A percentile compares a stretch with the other conserved stretches of the same genome.
These are phyloP conservation scores for Macrotis lagotis DNA, from an alignment of 2,113 vertebrate species.

Conservation along the genomic window DNA sequence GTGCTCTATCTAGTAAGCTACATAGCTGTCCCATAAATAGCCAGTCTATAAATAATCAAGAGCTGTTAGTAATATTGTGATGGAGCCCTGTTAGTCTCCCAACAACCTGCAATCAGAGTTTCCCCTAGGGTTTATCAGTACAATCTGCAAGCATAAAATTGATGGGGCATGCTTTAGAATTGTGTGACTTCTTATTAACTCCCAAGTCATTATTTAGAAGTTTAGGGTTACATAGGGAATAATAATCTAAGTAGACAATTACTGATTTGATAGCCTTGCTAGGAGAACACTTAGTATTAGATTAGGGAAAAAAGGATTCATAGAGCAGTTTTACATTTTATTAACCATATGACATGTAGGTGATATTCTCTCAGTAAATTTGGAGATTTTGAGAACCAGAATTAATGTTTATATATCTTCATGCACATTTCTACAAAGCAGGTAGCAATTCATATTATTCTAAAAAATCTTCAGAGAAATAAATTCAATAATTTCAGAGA, in stretches of 20 bases:
- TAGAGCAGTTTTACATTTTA: background rate
- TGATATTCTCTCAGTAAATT: background rate
- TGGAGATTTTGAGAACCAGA: background rate
- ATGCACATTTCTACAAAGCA: background rate
- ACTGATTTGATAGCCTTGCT: background rate
- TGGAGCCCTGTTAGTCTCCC: constrained; percentile 14
- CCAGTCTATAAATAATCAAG: constrained; percentile 5
- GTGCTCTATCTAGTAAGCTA: no score
- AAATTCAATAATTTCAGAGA: background rate
- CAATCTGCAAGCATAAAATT: constrained; percentile 37
- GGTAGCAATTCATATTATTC: background rate
- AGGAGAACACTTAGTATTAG: background rate
- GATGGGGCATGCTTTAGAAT: constrained; percentile 15
- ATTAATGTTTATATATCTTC: background rate
- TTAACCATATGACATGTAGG: background rate
- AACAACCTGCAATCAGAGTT: constrained; percentile 10
- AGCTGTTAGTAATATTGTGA: background rate
- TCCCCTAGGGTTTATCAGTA: constrained; percentile 28
- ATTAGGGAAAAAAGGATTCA: background rate
- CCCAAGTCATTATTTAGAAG: background rate
- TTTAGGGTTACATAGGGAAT: constrained; percentile 23
- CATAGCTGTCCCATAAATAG: background rate
- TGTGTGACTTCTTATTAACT: constrained; percentile 15
- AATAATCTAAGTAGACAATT: constrained; percentile 19
- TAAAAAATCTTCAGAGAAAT: background rate